Evolutionary conservation across 2,113 vertebrate species (phyloP), one percentile per base, ranked within the genome.

Genomic region (Rhea pennata): DNA sequence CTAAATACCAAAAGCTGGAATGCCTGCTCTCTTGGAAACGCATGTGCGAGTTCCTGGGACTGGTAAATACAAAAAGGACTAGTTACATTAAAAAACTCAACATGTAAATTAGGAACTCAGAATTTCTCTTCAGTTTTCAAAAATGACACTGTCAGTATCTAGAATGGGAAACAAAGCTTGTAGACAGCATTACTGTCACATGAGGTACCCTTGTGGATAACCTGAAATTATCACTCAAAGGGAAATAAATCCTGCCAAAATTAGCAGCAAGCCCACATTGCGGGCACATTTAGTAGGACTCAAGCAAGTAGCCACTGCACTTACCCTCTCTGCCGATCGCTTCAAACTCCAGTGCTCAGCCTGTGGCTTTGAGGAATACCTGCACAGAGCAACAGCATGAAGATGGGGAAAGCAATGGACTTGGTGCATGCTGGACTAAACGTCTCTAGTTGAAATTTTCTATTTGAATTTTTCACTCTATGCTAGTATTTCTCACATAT

Each of bases 31-130:
- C n/a, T 75, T 84, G 82, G 39, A 75, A 86, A 77, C 4, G 36
- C 40, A 10, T 6, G 13, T 56, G 40, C 53, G 26, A 76, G n/a
- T 62, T 50, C 17, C n/a, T 1, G 2, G 12, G 73, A 27, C 15
- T 8, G 53, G 7, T 3, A 71, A 53, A 6, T 36, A 6, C 11
- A 9, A 26, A 53, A 75, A 3, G 16, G 21, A 23, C 15, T 14
- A 23, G 3, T 0, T 8, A 24, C 14, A 29, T 51, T 33, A 56
- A 85, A 51, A 90, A 9, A 22, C 22, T 53, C 19, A 65, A 3
- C 12, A 8, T 0, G 1, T 31, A 22, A 0, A 0, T 6, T 42
- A 16, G 75, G 62, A 65, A 42, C 4, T 1, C 31, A 46, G 0
- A 13, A 42, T 56, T 82, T 82, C 53, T 73, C 9, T 51, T 9